Conservation (phyloP, 2,797 vertebrate species). For the Melopsittacus undulatus region DNA sequence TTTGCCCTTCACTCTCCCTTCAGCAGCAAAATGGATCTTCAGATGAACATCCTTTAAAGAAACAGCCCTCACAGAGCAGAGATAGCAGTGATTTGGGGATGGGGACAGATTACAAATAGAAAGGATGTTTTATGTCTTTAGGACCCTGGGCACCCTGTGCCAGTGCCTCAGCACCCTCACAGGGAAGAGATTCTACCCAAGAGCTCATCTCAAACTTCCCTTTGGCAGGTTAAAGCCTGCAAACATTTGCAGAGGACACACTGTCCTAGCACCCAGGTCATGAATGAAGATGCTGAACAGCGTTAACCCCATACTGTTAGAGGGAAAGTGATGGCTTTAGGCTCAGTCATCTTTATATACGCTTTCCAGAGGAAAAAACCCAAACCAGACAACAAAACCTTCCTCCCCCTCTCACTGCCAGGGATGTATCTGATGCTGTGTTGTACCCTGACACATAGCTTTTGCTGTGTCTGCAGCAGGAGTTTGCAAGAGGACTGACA, state of each 20-base stretch:
- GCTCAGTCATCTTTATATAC: not conserved
- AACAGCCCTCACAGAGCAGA: not conserved
- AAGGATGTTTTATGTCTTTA: not conserved
- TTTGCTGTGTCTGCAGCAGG: not conserved
- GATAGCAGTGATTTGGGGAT: not conserved
- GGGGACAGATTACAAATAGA: not conserved
- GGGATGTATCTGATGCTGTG: not conserved
- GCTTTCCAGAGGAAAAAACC: not conserved
- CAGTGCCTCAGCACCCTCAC: not conserved
- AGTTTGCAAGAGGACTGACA: constrained; percentile 13
- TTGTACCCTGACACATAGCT: not conserved
- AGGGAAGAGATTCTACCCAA: not conserved
- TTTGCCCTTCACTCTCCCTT: not conserved
- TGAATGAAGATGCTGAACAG: not conserved
- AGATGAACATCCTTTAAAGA: not conserved
- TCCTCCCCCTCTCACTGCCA: not conserved
- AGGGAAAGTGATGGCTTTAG: not conserved
- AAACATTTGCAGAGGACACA: not conserved
- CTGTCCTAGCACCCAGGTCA: not conserved
- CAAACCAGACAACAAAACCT: not conserved
- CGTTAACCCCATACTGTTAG: not conserved
- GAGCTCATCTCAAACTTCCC: not conserved
- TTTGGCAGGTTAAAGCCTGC: not conserved
- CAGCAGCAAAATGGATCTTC: not conserved
- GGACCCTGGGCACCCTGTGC: not conserved